Base-by-base conservation (phyloP, 2,888 invertebrate species). In the Incurvaria masculella region DNA sequence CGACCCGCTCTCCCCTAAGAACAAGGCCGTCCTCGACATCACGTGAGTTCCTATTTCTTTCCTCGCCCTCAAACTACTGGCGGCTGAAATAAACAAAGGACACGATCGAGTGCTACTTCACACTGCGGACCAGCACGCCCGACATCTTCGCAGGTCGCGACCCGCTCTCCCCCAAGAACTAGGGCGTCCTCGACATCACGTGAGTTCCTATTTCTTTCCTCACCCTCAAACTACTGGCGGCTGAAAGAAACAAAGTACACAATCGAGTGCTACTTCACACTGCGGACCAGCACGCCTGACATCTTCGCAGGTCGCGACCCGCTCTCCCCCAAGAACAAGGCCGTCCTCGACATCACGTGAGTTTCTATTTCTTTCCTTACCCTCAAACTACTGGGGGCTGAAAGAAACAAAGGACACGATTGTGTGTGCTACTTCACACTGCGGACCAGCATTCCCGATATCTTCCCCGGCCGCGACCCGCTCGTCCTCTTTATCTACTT, bases 41-140 rank as follows among this genome's bases (percentile, higher is more conserved):
- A 81, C 82, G 86, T 86, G 64, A 82, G 83, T 76, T 47, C n/a
- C n/a, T n/a, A n/a, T n/a, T 84, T 81, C 67, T 86, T 53, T 87
- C 87, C 65, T 73, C 86, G 6, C 85, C 86, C 66, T 84, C 85
- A 49, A 76, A 76, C 62, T 75, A 73, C 61, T 75, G 69, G 60
- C 74, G 75, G 54, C 63, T 70, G 47, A 74, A 74, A 51, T 75
- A 75, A 63, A 72, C 76, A 11, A 75, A 75, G 49, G 73, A 74
- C 16, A 78, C 78, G 2, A 75, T 78, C 44, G 78, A 78, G 54
- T 69, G 69, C 53, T 79, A 79, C 61, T 85, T 83, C 69, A 82
- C 83, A 0, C 65, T 85, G 16, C 69, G 84, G 39, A 75, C 81
- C 1, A 80, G 75, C 55, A 72, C 81, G 1, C 82, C 85, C 0